These are phyloP conservation scores for Dipodomys ordii DNA, from an alignment of 2,113 vertebrate genomes.

Conservation along the genomic window DNA sequence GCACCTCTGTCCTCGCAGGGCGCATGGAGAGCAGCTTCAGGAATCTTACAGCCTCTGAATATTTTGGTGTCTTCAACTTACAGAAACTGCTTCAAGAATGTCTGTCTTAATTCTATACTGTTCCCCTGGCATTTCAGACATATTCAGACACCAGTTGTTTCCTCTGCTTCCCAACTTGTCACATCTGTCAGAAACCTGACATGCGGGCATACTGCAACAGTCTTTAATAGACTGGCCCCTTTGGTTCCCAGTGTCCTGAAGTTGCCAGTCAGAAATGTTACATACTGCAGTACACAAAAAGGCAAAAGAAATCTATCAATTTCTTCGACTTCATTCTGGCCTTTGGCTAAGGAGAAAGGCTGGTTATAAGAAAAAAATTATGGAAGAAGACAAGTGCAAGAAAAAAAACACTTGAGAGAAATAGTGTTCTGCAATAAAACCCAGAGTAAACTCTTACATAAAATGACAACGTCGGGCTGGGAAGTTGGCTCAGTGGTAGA, in stretches of 20 bases:
- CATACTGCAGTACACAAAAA: slow-evolving; percentile 89
- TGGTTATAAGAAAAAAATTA: slow-evolving; percentile 96
- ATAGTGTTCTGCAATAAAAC: slow-evolving; percentile 94
- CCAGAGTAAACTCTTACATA: slow-evolving; percentile 94
- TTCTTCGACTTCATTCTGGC: slow-evolving; percentile 95
- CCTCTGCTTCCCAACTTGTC: slow-evolving; percentile 37
- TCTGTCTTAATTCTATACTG: slow-evolving; percentile 32
- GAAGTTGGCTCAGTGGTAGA: too few species aligned
- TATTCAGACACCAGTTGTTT: not conserved
- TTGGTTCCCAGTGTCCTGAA: slow-evolving; percentile 87
- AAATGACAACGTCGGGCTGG: slow-evolving; percentile 91
- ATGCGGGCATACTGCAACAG: not conserved
- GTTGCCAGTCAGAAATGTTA: slow-evolving; percentile 90
- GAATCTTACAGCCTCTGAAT: slow-evolving; percentile 60
- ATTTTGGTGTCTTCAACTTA: slow-evolving; percentile 68
- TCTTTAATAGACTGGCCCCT: slow-evolving; percentile 83
- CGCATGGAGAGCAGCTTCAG: slow-evolving; percentile 34
- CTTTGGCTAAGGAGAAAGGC: slow-evolving; percentile 96
- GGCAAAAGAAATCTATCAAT: slow-evolving; percentile 95
- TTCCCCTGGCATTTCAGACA: not conserved
- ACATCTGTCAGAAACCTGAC: not conserved
- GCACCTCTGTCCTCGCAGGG: too few species aligned
- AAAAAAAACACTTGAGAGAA: slow-evolving; percentile 91
- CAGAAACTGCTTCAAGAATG: slow-evolving; percentile 14
- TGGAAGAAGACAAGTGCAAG: slow-evolving; percentile 93